A percentile compares a stretch with the other conserved stretches of the same genome.
Conservation (phyloP, 2,888 invertebrate genomes). For the Eristalinus sepulchralis region DNA sequence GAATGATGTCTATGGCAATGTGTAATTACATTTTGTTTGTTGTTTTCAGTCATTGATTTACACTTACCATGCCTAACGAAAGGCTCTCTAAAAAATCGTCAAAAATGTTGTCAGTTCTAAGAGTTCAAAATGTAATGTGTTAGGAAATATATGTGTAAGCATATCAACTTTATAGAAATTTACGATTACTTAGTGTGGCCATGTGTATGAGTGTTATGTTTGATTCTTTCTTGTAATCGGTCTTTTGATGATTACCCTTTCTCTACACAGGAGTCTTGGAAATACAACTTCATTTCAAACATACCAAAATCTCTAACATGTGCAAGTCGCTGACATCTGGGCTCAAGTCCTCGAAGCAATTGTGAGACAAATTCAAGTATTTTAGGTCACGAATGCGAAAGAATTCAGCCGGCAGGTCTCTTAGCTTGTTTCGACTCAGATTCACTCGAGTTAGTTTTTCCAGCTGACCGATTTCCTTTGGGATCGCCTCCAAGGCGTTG, state of each 20-base stretch:
- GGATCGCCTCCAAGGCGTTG: constrained; percentile 88
- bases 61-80: too few species aligned
- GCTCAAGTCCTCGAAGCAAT: constrained; percentile 85
- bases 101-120: neutral
- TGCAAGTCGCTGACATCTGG: constrained; percentile 89
- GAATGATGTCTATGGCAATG: too few species aligned
- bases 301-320: constrained; percentile 88
- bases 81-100: too few species aligned
- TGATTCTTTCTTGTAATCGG: neutral
- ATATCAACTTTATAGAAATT: neutral
- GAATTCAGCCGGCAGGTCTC: constrained; percentile 84
- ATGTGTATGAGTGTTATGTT: neutral
- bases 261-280: neutral
- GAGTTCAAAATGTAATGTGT: neutral
- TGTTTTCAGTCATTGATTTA: too few species aligned
- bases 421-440: constrained; percentile 86
- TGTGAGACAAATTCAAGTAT: constrained; percentile 88
- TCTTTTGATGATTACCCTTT: neutral
- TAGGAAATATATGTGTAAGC: neutral
- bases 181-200: neutral
- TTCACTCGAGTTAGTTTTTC: constrained; percentile 86
- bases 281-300: neutral
- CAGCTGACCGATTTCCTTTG: constrained; percentile 87
- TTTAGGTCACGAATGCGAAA: constrained; percentile 87
- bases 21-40: too few species aligned